These are phyloP conservation scores for Actinia tenebrosa DNA, from an alignment of 64 coral and sea anemone genomes.

Conservation along the genomic window DNA sequence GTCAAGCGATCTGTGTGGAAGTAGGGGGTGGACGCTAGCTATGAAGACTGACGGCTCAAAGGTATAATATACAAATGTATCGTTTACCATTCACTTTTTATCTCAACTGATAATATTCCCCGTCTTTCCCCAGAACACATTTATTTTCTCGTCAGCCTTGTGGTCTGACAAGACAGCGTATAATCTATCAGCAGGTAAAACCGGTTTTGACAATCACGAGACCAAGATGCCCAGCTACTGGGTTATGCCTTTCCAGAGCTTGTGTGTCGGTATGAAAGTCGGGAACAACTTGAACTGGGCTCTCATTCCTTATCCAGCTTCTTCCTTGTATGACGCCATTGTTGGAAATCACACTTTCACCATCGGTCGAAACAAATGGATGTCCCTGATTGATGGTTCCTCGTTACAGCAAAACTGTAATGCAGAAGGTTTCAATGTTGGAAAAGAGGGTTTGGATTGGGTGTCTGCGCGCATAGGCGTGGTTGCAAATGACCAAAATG, in stretches of 20 bases:
- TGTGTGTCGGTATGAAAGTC: constrained; percentile 61
- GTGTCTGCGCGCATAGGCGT: no score
- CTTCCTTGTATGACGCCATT: constrained; percentile 41
- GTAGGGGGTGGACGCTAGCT: constrained; percentile 27
- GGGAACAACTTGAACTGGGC: constrained; percentile 16
- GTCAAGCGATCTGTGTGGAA: constrained; percentile 10
- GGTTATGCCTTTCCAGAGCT: constrained; percentile 52
- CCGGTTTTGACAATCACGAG: constrained; percentile 52
- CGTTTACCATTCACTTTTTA: neutral
- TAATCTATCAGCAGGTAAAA: constrained; percentile 33
- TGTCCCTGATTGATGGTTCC: constrained; percentile 24
- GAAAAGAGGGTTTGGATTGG: neutral
- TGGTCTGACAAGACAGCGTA: constrained; percentile 50
- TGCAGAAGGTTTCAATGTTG: neutral
- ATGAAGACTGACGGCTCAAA: constrained; percentile 23
- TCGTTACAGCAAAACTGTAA: constrained; percentile 32
- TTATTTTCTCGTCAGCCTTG: neutral
- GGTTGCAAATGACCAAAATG: neutral
- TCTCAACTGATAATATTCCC: no score
- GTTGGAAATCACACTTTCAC: neutral
- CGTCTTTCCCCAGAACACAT: constrained; percentile 29
- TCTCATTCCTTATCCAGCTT: neutral
- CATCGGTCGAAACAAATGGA: constrained; percentile 29
- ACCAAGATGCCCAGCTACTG: constrained; percentile 70
- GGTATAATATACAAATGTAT: neutral